phyloP scores from a whole-genome alignment of 2,888 invertebrate genomes.

The Drosophila gaucha region DNA sequence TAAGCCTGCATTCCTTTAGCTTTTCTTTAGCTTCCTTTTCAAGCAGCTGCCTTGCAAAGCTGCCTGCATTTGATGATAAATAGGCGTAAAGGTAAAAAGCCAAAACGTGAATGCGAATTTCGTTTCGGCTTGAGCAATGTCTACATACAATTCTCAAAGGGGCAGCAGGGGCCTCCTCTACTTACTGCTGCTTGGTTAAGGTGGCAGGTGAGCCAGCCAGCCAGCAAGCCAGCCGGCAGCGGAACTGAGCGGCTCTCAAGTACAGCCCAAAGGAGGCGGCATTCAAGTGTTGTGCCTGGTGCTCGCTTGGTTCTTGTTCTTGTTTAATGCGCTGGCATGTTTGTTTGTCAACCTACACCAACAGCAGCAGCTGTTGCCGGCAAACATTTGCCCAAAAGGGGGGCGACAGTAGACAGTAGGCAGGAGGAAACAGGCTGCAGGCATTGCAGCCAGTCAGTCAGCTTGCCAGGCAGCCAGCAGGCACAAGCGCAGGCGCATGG shows the following conservation, averaged over 20 bases:
- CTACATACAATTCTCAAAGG: constrained; percentile 46
- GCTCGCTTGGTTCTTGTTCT: constrained; percentile 40
- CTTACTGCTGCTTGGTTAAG: constrained; percentile 37
- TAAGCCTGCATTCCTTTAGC: not conserved
- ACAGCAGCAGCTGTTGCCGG: constrained; percentile 70
- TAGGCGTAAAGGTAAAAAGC: constrained; percentile 79
- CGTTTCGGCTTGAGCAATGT: constrained; percentile 56
- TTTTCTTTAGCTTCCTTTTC: constrained; percentile 50
- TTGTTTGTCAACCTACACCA: constrained; percentile 77
- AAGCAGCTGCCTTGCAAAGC: constrained; percentile 57
- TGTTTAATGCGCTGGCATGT: constrained; percentile 78
- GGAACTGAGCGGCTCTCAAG: constrained; percentile 69
- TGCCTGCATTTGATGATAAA: constrained; percentile 74
- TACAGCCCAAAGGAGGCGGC: constrained; percentile 60
- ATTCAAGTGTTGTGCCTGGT: constrained; percentile 61
- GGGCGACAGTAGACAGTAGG: not conserved
- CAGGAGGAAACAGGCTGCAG: constrained; percentile 27
- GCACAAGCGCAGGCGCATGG: constrained; percentile 64
- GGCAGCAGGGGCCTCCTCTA: not conserved
- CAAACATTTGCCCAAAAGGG: constrained; percentile 64
- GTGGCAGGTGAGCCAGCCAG: constrained; percentile 46
- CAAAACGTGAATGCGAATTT: constrained; percentile 78
- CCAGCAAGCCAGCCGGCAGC: constrained; percentile 36
- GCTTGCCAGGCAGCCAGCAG: constrained; percentile 51
- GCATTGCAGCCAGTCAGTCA: constrained; percentile 31